Conservation (phyloP, 2,888 invertebrate species). For the Deilephila elpenor region DNA sequence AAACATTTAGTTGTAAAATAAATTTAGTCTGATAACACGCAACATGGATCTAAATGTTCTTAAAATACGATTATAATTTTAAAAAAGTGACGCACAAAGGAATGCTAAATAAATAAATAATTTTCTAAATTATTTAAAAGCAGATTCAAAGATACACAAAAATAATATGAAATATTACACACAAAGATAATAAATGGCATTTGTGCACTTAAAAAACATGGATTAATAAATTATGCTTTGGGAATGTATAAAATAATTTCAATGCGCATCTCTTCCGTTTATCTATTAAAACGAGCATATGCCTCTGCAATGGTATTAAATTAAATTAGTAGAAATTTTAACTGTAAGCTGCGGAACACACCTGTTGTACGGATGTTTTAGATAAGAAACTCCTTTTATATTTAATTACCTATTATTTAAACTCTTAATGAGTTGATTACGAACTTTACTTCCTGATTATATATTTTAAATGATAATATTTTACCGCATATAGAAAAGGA, state of each 20-base stretch:
- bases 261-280: constrained; percentile 23
- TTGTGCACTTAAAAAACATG: no score
- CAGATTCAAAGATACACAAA: no score
- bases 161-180: no score
- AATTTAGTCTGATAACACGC: no score
- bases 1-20: no score
- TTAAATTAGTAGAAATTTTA: constrained; percentile 48
- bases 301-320: constrained; percentile 35
- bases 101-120: no score
- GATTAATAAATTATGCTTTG: neutral
- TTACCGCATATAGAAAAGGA: neutral
- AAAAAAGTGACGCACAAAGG: no score
- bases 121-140: no score
- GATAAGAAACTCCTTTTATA: constrained; percentile 46
- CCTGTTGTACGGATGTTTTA: constrained; percentile 45
- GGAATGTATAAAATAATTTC: constrained; percentile 27
- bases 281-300: constrained; percentile 23
- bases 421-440: constrained; percentile 45
- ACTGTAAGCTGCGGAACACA: constrained; percentile 41
- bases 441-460: constrained; percentile 22
- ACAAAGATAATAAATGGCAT: no score
- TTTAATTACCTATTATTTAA: constrained; percentile 49
- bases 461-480: neutral
- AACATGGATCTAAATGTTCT: no score
- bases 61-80: no score